Percentiles rank a stretch among this genome's conserved stretches.
Conservation (phyloP, 2,888 invertebrate species). For the Drosophila stalkeri region DNA sequence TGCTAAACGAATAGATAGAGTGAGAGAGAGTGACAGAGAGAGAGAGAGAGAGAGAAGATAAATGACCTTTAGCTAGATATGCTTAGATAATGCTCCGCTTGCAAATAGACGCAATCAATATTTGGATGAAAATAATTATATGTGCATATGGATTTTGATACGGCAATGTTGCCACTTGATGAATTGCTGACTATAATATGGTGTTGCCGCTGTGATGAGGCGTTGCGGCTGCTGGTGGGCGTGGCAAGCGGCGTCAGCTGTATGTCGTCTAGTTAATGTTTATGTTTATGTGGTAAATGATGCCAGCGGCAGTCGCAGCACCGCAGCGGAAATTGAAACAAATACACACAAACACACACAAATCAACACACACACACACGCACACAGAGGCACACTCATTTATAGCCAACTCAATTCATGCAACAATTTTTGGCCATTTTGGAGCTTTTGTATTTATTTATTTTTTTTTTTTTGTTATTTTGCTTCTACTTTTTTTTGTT, state of each 20-base stretch:
- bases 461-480: not conserved
- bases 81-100: constrained; percentile 2
- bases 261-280: constrained; percentile 44
- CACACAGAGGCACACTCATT: not conserved
- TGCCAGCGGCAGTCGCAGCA: constrained; percentile 40
- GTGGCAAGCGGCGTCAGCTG: constrained; percentile 13
- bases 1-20: constrained; percentile 9
- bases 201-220: too few relatives aligned
- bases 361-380: constrained; percentile 15
- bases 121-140: constrained; percentile 57
- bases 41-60: constrained; percentile 5
- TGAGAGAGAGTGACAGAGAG: not conserved
- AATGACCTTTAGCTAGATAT: constrained; percentile 17
- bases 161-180: constrained; percentile 51
- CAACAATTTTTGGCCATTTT: constrained; percentile 33
- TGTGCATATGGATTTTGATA: constrained; percentile 58
- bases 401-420: constrained; percentile 28
- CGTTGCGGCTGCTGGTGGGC: not conserved
- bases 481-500: constrained; percentile 34
- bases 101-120: constrained; percentile 36
- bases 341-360: constrained; percentile 19
- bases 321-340: constrained; percentile 46
- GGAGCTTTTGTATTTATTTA: not conserved
- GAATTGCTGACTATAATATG: constrained; percentile 46
- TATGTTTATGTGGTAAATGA: constrained; percentile 68